Base-by-base conservation (phyloP, 2,113 vertebrate species). In the Pygoscelis antarcticus region DNA sequence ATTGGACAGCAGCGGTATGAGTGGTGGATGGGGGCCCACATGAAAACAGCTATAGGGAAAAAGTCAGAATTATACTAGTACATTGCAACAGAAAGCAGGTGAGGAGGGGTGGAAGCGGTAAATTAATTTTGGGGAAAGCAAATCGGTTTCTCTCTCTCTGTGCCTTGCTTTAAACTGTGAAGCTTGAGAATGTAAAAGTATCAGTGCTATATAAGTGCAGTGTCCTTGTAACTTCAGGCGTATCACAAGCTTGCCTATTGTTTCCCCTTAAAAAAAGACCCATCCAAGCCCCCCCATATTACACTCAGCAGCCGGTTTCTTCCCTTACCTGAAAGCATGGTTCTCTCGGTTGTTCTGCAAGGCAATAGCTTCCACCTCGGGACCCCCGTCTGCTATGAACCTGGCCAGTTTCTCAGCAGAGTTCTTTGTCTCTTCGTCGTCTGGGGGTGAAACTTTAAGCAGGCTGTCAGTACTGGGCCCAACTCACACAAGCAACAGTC, bases 371-470 rank as follows among this genome's bases (percentile, higher is more conserved):
- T 99, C 99, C 96, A 99, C 98, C 96, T 99, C 99, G 0, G 99
- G 99, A 92, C 99, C 99, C 93, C 99, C 99, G 19, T 99, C 99
- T 3, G 99, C 99, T 97, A 99, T 98, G 97, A 99, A 98, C 97
- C 94, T 98, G 95, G 99, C 99, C 98, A 99, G 98, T 93, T 99
- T 99, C 98, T 99, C 99, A 77, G 98, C 99, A 96, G 99, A 98
- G 94, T 98, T 98, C 98, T 98, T 99, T 94, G 97, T 98, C 97
- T 99, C 99, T 96, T 98, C 98, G 21, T 99, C 99, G 98, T 99
- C 99, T 99, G 99, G 98, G 99, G 99, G 99, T 99, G 99, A 99
- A 99, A 99, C 99, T 99, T 99, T 99, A 99, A 99, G 99, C 99
- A 99, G 99, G 98, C 99, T 99, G 99, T 99, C 98, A 99, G 99